Base-by-base conservation (phyloP, 2,113 vertebrate genomes). In the Elachura formosa region DNA sequence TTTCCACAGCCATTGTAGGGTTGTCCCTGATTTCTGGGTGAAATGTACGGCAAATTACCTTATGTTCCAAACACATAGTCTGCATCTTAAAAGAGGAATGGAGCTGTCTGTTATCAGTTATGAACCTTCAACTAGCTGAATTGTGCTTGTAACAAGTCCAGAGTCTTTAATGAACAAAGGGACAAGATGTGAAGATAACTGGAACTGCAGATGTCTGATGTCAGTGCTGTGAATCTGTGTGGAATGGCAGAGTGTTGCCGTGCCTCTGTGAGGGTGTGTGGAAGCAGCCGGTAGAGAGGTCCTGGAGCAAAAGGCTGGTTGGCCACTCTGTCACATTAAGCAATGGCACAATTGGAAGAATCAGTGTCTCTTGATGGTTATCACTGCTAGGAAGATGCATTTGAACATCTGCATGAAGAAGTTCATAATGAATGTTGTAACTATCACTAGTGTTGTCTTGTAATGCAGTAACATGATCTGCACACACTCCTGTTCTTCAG, bases 231-330 rank as follows among this genome's bases (percentile, higher is more conserved):
- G 45, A 49, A 56, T 79, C 61, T 19, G 24, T 24, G 28, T 0
- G 0, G n/a, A 80, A 41, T 26, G 54, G 26, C 2, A 34, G 46
- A 54, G 38, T 49, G 43, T 19, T 49, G 51, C 34, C 2, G 0
- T 43, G 22, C 38, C 51, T 49, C 26, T 69, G 31, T 31, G 28
- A 33, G 28, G 69, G 17, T 0, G 0, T 52, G 14, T 43, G 34
- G 36, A 66, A 73, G 40, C 17, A 0, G 0, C 46, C 38, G 49
- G 15, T 11, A 43, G 84, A 69, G 51, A 13, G 34, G 6, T 55
- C 17, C 36, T 56, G 48, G 69, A 78, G 34, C 48, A 82, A 41
- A 51, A 78, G 17, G 24, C 18, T 72, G 14, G 61, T 68, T 81
- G 49, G n/a, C 26, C 12, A 3, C 52, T 54, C 2, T 52, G 20